Conservation (phyloP, 2,797 vertebrate species). For the Heteromormyrus szaboi region DNA sequence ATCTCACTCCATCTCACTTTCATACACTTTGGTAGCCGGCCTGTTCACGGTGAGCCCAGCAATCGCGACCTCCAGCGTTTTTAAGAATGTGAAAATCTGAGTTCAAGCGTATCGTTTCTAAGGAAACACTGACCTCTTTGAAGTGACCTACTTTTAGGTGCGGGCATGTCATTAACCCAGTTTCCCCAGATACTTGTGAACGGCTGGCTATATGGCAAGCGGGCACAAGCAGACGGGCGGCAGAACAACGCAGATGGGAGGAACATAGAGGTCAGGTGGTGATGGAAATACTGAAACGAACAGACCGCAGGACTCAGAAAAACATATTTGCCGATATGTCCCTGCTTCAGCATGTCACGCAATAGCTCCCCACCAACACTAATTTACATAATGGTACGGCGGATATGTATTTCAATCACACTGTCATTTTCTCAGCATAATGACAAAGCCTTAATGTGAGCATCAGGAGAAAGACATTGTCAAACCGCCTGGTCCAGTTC, state of each 20-base stretch:
- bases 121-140: conserved; percentile 1
- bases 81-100: neutral
- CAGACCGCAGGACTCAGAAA: neutral
- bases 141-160: neutral
- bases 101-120: neutral
- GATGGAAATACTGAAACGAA: neutral
- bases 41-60: neutral
- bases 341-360: neutral
- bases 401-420: neutral
- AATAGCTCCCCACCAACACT: neutral
- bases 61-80: neutral
- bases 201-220: neutral
- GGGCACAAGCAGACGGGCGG: neutral
- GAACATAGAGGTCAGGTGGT: neutral
- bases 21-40: neutral
- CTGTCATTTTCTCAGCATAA: neutral
- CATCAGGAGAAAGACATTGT: too few species aligned
- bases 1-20: neutral
- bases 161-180: conserved; percentile 1
- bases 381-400: neutral
- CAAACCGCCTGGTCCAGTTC: neutral
- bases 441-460: neutral
- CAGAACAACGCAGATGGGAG: neutral
- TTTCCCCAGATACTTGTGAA: neutral
- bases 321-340: neutral